Conservation (phyloP, 2,797 vertebrate species). For the Poeciliopsis infans region DNA sequence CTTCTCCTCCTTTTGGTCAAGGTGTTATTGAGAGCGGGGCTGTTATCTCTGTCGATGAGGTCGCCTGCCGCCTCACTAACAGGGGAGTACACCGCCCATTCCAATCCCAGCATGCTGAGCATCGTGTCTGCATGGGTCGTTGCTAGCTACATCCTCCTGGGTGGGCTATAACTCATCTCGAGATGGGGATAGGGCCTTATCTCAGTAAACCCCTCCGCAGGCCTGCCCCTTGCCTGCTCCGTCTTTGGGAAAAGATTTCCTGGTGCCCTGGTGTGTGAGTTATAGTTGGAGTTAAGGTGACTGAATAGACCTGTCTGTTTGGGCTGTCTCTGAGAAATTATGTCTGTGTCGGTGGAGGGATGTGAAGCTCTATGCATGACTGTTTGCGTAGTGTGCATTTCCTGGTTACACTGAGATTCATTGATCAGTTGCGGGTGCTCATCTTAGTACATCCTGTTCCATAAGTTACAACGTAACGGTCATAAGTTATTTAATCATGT, state of each 20-base stretch:
- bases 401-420: slow-evolving; percentile 52
- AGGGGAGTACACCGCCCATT: slow-evolving; percentile 44
- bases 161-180: slow-evolving; percentile 83
- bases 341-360: slow-evolving; percentile 57
- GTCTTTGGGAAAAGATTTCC: slow-evolving; percentile 71
- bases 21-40: slow-evolving; percentile 77
- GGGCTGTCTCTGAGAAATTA: slow-evolving; percentile 66
- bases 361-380: slow-evolving; percentile 38
- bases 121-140: slow-evolving; percentile 57
- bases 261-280: slow-evolving; percentile 69
- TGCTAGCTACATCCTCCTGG: slow-evolving; percentile 71
- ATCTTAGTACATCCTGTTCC: slow-evolving; percentile 40
- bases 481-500: slow-evolving; percentile 77
- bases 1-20: slow-evolving; percentile 73
- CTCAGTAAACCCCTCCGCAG: slow-evolving; percentile 59
- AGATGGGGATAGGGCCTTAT: slow-evolving; percentile 72
- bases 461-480: slow-evolving; percentile 62
- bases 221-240: slow-evolving; percentile 65
- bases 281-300: slow-evolving; percentile 77
- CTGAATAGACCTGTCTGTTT: slow-evolving; percentile 75
- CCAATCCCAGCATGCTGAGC: slow-evolving; percentile 58
- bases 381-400: slow-evolving; percentile 22
- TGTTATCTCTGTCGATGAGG: slow-evolving; percentile 74
- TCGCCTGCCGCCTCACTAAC: slow-evolving; percentile 54
- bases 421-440: slow-evolving; percentile 39